phyloP scores from a whole-genome alignment of 2,113 vertebrate genomes.

The Syrmaticus mikado region DNA sequence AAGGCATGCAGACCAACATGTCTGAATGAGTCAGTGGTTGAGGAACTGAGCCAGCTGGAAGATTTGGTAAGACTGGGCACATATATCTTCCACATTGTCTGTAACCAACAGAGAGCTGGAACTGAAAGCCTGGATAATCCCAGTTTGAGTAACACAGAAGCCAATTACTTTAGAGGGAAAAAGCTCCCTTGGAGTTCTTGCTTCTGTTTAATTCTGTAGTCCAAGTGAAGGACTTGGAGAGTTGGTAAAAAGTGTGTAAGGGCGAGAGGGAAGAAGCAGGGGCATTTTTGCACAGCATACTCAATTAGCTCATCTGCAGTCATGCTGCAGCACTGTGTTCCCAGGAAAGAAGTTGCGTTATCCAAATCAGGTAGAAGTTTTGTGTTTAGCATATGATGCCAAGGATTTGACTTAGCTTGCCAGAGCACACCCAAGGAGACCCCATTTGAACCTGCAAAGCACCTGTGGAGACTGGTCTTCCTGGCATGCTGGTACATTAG shows the following conservation, averaged over 20 bases:
- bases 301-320: neutral
- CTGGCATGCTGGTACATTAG: neutral
- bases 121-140: conserved; percentile 3
- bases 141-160: neutral
- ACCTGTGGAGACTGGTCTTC: neutral
- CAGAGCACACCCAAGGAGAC: neutral
- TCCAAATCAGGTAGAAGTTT: neutral
- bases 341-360: neutral
- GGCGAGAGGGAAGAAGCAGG: neutral
- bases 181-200: neutral
- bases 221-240: neutral
- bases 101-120: conserved; percentile 32
- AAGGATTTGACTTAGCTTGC: neutral
- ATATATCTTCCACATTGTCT: conserved; percentile 3
- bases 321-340: rapidly evolving
- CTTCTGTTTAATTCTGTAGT: conserved; percentile 23
- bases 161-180: neutral
- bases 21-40: conserved; percentile 23
- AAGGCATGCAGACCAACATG: neutral
- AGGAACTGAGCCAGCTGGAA: conserved; percentile 38
- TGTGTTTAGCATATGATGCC: neutral
- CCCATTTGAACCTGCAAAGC: neutral
- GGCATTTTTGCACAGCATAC: neutral
- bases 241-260: neutral
- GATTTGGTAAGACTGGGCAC: conserved; percentile 37